A percentile compares a stretch with the other conserved stretches of the same genome.
phyloP scores from a whole-genome alignment of 2,797 vertebrate genomes.

The Sebastes matsubarae region DNA sequence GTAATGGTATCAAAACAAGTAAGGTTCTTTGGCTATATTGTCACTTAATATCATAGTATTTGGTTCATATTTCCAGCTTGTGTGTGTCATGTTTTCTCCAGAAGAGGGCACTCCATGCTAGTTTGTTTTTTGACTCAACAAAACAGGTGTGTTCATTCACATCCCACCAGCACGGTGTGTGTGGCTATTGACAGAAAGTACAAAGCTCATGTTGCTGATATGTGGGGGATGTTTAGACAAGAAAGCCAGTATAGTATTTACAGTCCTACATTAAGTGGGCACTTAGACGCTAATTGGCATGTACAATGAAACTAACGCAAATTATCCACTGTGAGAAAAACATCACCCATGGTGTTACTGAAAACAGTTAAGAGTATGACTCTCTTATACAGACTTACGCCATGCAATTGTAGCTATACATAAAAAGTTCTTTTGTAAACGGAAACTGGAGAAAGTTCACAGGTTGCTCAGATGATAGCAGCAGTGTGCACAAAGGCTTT shows the following conservation, averaged over 20 bases:
- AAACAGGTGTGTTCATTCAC: conserved; percentile 36
- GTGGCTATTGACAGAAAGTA: conserved; percentile 22
- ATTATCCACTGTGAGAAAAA: conserved; percentile 51
- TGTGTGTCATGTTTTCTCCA: conserved; percentile 31
- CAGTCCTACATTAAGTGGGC: conserved; percentile 25
- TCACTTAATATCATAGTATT: neutral
- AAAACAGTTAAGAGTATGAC: conserved; percentile 32
- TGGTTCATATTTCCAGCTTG: neutral
- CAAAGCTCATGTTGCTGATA: conserved; percentile 29
- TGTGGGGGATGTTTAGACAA: conserved; percentile 52
- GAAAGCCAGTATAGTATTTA: conserved; percentile 40
- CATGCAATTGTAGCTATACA: neutral
- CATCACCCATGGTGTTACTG: conserved; percentile 31
- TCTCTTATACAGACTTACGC: neutral
- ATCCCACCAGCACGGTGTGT: neutral
- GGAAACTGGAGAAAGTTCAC: neutral
- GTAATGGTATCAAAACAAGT: neutral
- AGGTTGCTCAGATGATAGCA: neutral
- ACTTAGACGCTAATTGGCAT: conserved; percentile 43
- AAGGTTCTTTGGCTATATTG: neutral
- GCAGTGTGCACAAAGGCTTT: neutral
- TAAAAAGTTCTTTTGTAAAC: neutral
- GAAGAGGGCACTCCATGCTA: conserved; percentile 50
- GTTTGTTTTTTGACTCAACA: neutral
- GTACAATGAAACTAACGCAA: conserved; percentile 39